Conservation (phyloP, 2,113 vertebrate species). For the Panthera leo region DNA sequence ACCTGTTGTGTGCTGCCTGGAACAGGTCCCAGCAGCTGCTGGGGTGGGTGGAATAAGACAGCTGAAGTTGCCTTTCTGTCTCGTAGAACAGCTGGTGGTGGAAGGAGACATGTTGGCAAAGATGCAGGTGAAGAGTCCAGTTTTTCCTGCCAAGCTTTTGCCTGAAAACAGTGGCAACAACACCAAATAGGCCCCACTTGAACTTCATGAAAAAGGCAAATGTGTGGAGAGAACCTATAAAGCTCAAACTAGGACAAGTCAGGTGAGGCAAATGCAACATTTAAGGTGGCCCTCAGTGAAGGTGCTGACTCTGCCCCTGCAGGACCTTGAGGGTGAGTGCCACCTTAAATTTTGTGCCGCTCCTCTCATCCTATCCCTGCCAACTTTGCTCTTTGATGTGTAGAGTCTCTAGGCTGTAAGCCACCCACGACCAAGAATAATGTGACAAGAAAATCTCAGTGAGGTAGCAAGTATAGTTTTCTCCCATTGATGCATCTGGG, state of each 20-base stretch:
- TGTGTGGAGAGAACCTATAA: not conserved
- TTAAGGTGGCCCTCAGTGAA: not conserved
- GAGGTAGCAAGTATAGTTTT: not conserved
- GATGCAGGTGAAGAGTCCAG: not conserved
- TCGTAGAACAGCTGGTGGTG: not conserved
- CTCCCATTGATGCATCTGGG: not conserved
- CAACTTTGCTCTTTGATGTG: not conserved
- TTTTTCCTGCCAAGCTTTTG: not conserved
- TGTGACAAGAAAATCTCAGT: not conserved
- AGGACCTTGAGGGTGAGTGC: not conserved
- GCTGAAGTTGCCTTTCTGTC: slow-evolving; percentile 37
- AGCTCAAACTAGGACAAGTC: not conserved
- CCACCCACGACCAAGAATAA: not conserved
- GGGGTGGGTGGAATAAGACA: slow-evolving; percentile 31
- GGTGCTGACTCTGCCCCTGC: not conserved
- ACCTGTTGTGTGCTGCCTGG: not conserved
- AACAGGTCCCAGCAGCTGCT: slow-evolving; percentile 55
- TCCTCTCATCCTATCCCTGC: not conserved
- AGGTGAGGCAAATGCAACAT: not conserved
- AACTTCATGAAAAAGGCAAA: not conserved
- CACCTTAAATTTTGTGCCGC: not conserved
- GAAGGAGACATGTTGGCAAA: not conserved
- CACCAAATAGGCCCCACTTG: not conserved
- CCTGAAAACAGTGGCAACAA: not conserved
- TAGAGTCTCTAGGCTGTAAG: not conserved